Base-by-base conservation (phyloP, 2,113 vertebrate genomes). In the Aix galericulata region DNA sequence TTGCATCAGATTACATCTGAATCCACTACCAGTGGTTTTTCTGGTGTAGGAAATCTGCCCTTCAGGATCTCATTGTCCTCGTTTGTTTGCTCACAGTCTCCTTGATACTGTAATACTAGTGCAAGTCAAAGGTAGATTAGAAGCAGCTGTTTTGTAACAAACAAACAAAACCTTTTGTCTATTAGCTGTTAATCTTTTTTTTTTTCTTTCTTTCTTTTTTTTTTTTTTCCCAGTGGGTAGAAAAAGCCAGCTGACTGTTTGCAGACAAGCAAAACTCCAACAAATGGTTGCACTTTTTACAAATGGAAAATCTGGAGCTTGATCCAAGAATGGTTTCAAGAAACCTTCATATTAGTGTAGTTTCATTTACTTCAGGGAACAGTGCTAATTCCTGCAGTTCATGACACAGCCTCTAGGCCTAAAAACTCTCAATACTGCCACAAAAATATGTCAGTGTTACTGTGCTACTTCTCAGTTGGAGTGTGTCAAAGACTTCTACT, bases 131-230 rank as follows among this genome's bases (percentile, higher is more conserved):
- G 82, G 82, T 82, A 92, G 90, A 95, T 93, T 84, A 94, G 69
- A 81, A 92, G 62, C 95, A 95, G 92, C 76, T 95, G 82, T 29
- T 94, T 88, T 60, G 34, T 52, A 81, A 88, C 80, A 95, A 95
- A 94, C 64, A 91, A 96, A 94, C 68, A 90, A 92, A 96, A 93
- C 48, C 69, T 48, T 93, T 91, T 88, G 50, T 86, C 79, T 83
- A 36, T 81, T 81, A 82, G 44, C 50, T 2, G 6, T 93, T 94
- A 52, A 91, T 84, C 76, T 78, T 17, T 90, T 91, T 80, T 44
- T 77, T 88, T 89, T 74, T 46, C 72, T 21, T 90, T 93, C 77
- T 56, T 77, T 89, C 87, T 74, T 46, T 21, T 90, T 93, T 80
- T 58, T 77, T 89, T 89, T 71, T 18, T 4, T 4, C 50, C 80